phyloP scores from a whole-genome alignment of 2,113 vertebrate species.

The Leucoraja erinaceus region DNA sequence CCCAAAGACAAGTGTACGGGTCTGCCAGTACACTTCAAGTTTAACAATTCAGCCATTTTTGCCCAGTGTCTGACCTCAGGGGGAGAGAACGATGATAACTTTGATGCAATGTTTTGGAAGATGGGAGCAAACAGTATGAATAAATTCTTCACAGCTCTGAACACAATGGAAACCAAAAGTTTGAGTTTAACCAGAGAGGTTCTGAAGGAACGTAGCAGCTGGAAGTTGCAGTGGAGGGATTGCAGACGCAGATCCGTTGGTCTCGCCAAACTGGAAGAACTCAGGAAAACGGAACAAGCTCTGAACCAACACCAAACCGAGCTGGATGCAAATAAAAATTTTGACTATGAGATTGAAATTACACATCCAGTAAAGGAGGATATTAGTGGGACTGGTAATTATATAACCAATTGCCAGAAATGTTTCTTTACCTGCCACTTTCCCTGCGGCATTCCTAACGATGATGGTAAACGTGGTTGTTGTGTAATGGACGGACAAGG shows the following conservation, averaged over 20 bases:
- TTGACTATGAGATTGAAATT: too few species aligned
- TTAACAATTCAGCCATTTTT: conserved; percentile 40
- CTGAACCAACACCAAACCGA: too few species aligned
- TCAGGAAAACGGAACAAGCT: too few species aligned
- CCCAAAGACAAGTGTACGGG: neutral
- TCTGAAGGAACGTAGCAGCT: neutral
- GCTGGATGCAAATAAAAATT: too few species aligned
- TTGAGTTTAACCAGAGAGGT: conserved; percentile 40
- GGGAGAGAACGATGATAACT: too few species aligned
- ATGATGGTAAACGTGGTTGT: rapidly evolving
- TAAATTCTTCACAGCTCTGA: conserved; percentile 39
- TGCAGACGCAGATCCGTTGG: conserved; percentile 39
- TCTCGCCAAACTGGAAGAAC: neutral
- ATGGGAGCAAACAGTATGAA: too few species aligned
- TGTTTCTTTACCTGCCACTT: conserved; percentile 45
- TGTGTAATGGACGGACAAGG: conserved; percentile 11
- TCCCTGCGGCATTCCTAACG: neutral
- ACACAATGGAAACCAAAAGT: neutral
- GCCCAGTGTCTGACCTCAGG: neutral
- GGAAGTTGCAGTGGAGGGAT: conserved; percentile 37
- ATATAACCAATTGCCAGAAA: conserved; percentile 43
- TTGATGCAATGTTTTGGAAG: too few species aligned
- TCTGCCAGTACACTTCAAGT: conserved; percentile 41
- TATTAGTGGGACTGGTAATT: too few species aligned
- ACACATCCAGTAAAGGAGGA: too few species aligned